These are phyloP conservation scores for Odontomachus brunneus DNA, from an alignment of 1,140 invertebrate species.

Conservation along the genomic window DNA sequence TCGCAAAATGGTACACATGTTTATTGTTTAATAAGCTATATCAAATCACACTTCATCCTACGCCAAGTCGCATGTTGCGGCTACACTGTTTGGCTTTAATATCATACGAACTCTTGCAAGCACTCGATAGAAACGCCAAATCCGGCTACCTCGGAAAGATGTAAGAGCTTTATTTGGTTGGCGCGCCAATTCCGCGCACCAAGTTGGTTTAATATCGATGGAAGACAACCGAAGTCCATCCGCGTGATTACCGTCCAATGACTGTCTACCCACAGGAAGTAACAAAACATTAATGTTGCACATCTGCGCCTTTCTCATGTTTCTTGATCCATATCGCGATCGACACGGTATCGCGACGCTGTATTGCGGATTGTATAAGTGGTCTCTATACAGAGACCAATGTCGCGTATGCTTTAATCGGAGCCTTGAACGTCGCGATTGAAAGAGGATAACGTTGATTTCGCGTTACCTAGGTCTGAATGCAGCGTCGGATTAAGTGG, in stretches of 20 bases:
- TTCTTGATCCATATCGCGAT: neutral
- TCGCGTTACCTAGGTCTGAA: neutral
- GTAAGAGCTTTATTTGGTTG: neutral
- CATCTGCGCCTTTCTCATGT: slow-evolving; percentile 51
- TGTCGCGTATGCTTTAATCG: slow-evolving; percentile 48
- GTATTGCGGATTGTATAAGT: slow-evolving; percentile 15
- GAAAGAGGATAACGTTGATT: slow-evolving; percentile 2
- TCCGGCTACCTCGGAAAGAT: too few species aligned
- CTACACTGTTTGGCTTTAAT: too few species aligned
- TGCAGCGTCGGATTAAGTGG: neutral
- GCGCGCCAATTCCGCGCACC: neutral
- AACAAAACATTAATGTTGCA: slow-evolving; percentile 43
- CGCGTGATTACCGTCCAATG: neutral
- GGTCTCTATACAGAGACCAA: slow-evolving; percentile 47
- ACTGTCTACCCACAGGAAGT: neutral
- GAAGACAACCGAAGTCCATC: neutral
- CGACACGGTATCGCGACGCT: neutral
- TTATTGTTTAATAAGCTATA: too few species aligned
- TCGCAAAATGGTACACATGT: too few species aligned
- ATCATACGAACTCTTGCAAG: too few species aligned
- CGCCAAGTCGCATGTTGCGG: too few species aligned
- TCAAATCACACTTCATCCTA: too few species aligned
- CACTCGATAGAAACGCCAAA: slow-evolving; percentile 20
- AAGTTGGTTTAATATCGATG: slow-evolving; percentile 20
- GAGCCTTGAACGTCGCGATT: slow-evolving; percentile 37